These are phyloP conservation scores for Ennomos erosarius DNA, from an alignment of 2,888 invertebrate species.

Conservation along the genomic window DNA sequence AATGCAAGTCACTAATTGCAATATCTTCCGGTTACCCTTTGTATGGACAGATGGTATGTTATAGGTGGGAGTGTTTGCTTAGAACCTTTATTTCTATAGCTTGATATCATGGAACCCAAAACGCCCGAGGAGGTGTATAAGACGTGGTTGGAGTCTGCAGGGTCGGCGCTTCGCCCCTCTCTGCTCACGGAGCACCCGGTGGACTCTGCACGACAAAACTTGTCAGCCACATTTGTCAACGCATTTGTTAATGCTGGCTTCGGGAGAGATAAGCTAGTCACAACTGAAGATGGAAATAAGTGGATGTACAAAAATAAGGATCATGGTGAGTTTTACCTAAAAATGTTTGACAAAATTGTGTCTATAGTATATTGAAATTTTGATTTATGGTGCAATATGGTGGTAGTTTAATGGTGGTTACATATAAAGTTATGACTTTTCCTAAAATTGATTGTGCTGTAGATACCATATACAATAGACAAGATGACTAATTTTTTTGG, in stretches of 20 bases:
- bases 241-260: constrained; percentile 99
- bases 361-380: no score
- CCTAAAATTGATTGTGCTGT: no score
- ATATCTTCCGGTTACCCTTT: no score
- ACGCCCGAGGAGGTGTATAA: constrained; percentile 99
- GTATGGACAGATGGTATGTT: no score
- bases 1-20: no score
- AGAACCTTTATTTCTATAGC: constrained; percentile 65
- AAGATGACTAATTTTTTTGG: no score
- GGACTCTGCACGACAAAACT: constrained; percentile 98
- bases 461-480: no score
- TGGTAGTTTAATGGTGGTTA: no score
- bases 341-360: background rate
- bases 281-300: constrained; percentile 92
- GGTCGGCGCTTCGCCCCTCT: constrained; percentile 87
- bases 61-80: no score
- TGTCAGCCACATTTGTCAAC: constrained; percentile 99
- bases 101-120: constrained; percentile 99
- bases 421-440: no score
- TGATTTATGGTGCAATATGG: no score
- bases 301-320: constrained; percentile 99
- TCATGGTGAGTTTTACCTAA: constrained; percentile 84
- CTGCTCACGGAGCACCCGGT: constrained; percentile 90
- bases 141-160: constrained; percentile 96
- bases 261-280: constrained; percentile 97